Base-by-base conservation (phyloP, 2,888 invertebrate genomes). In the Gandaritis pyraliata region DNA sequence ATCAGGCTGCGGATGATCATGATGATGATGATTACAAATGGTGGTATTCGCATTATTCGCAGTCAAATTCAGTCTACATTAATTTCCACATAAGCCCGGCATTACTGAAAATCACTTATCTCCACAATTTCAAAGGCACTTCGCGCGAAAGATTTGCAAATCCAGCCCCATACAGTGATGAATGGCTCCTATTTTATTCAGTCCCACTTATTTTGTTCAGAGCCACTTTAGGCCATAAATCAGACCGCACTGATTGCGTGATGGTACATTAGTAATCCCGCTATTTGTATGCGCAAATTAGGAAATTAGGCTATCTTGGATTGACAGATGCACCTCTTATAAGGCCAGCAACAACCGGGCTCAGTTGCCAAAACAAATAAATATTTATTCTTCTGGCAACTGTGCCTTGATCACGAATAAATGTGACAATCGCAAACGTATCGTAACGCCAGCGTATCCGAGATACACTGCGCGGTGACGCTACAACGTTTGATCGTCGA, bases 171-270 rank as follows among this genome's bases (percentile, higher is more conserved):
- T 72, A 64, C 72, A 59, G 70, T 71, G 72, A 80, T 69, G 73
- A 74, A 80, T 80, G 61, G 72, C 39, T 59, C 63, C 72, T 69
- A 76, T 77, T 77, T 79, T 75, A 75, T 75, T 72, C 30, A 58
- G 66, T 59, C 71, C 66, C 72, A 72, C 71, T 72, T 70, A 70
- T 78, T 77, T 79, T 76, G 76, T 74, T 73, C 74, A 59, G 67
- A 64, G 66, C 64, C 70, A 69, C 70, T 72, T 69, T 63, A 54
- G 46, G 62, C 69, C 73, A 73, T 81, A 78, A 81, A 81, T 81
- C 71, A 70, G 59, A 61, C 33, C 54, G 58, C 66, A 62, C 72
- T 76, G 79, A 80, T 80, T 77, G 75, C 72, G 68, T 64, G 70
- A 63, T 69, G 69, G 62, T 66, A 68, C 70, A 70, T 70, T 72